These are phyloP conservation scores for Heliconius eleuchia DNA, from an alignment of 1,140 invertebrate genomes.

Conservation along the genomic window DNA sequence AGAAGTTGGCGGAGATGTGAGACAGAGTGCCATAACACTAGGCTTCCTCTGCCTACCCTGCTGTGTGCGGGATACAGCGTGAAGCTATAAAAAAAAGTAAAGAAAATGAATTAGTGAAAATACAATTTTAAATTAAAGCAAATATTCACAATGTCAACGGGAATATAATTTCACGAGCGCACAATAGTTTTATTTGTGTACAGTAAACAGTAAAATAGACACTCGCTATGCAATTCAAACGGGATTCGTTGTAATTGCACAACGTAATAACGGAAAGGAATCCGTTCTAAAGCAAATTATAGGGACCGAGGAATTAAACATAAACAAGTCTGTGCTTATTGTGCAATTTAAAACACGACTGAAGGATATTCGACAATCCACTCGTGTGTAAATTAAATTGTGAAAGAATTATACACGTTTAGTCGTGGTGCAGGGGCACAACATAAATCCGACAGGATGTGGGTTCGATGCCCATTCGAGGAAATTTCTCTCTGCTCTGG, in stretches of 20 bases:
- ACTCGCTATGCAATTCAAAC: conserved; percentile 10
- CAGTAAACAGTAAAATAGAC: neutral
- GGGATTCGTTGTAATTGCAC: conserved; percentile 16
- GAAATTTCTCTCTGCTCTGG: too few species aligned
- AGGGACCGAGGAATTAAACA: conserved; percentile 18
- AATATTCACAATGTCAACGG: neutral
- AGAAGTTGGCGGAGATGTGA: too few species aligned
- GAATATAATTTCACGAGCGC: conserved; percentile 5
- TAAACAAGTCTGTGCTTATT: conserved; percentile 16
- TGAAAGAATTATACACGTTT: neutral
- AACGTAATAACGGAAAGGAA: conserved; percentile 21
- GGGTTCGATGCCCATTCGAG: too few species aligned
- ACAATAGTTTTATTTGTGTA: conserved; percentile 6
- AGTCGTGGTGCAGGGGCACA: too few species aligned
- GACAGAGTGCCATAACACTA: too few species aligned
- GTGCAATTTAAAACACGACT: neutral
- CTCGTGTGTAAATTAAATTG: neutral
- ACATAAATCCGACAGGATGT: too few species aligned
- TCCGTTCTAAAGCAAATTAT: conserved; percentile 24
- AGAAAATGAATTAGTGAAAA: conserved; percentile 1
- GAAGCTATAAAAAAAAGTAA: too few species aligned
- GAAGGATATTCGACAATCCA: neutral
- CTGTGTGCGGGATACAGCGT: too few species aligned
- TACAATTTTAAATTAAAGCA: neutral
- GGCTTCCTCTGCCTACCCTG: too few species aligned